Evolutionary conservation across 2,113 vertebrate genomes (phyloP), one percentile per base, ranked within the genome.

Genomic region (Progne subis): DNA sequence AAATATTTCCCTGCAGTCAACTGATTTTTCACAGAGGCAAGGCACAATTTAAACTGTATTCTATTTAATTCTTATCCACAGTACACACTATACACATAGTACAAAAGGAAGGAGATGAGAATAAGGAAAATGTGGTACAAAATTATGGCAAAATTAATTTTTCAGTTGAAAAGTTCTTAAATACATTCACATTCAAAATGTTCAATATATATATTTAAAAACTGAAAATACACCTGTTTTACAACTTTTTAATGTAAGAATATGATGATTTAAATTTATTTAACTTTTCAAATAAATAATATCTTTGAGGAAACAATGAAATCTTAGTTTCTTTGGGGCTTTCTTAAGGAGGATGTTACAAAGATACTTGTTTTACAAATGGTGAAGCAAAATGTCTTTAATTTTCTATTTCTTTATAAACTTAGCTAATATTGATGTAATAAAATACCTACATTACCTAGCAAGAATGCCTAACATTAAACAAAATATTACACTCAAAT

Each of bases 1-100:
- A 63, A 89, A 71, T 91, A 87, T 95, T 94, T 82, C 44, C 70
- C 46, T 52, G 23, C 82, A 86, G 92, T 86, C 89, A 90, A 81
- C 63, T 15, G 9, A 95, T 95, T 88, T 60, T 61, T 86, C 41
- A 25, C 60, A 59, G 57, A 15, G 8, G 6, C 20, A 90, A 86
- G 28, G 44, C 85, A 50, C 84, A 86, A 75, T 91, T 93, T 92
- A 71, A 85, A 75, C 75, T 75, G 29, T 65, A 86, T 90, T 95
- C 57, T 75, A 5, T 87, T 93, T 92, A 46, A 84, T 39, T 47
- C 8, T 71, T 59, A 24, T 82, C 81, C 47, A 65, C 46, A 43
- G 11, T 21, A 70, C 15, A 31, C 16, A 41, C 26, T 89, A n/a
- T n/a, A 71, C 9, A n/a, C 14, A 59, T 50, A 65, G 31, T 44